A percentile compares a stretch with the other conserved stretches of the same genome.
phyloP scores from a whole-genome alignment of 2,888 invertebrate genomes.

The Hirtodrosophila alboralis region DNA sequence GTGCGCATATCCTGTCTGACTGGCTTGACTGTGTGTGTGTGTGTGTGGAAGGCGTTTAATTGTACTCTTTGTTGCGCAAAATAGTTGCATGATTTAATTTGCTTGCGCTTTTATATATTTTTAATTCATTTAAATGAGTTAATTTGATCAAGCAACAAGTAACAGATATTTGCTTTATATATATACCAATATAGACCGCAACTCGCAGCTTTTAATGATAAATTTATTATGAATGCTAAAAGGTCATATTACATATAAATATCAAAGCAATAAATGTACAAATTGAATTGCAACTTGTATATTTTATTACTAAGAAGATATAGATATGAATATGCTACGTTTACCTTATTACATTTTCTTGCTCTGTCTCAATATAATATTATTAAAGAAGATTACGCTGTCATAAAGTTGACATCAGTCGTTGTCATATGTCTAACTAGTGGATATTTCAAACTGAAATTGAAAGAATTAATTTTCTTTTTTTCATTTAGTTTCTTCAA shows the following conservation, averaged over 20 bases:
- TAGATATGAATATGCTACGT: constrained; percentile 10
- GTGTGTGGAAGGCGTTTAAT: constrained; percentile 43
- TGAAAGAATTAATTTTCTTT: too few species aligned
- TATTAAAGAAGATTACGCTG: constrained; percentile 45
- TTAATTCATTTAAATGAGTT: constrained; percentile 68
- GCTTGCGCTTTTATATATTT: constrained; percentile 66
- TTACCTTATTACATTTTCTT: neutral
- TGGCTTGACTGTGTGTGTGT: constrained; percentile 5
- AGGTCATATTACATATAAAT: constrained; percentile 3
- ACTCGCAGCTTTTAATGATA: neutral
- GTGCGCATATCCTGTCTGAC: neutral
- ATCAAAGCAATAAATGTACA: constrained; percentile 15
- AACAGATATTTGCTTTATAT: constrained; percentile 3
- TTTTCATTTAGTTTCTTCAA: too few species aligned
- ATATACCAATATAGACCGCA: neutral
- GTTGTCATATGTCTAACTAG: constrained; percentile 17
- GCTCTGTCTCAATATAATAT: constrained; percentile 24
- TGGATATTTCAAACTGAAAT: neutral
- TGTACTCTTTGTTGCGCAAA: constrained; percentile 71
- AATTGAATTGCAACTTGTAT: constrained; percentile 24
- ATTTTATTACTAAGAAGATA: constrained; percentile 20
- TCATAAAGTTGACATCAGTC: constrained; percentile 12
- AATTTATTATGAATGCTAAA: neutral
- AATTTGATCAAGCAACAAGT: constrained; percentile 57
- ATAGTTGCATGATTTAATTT: constrained; percentile 78